These are phyloP conservation scores for Podargus strigoides DNA, from an alignment of 2,797 vertebrate genomes.

Conservation along the genomic window DNA sequence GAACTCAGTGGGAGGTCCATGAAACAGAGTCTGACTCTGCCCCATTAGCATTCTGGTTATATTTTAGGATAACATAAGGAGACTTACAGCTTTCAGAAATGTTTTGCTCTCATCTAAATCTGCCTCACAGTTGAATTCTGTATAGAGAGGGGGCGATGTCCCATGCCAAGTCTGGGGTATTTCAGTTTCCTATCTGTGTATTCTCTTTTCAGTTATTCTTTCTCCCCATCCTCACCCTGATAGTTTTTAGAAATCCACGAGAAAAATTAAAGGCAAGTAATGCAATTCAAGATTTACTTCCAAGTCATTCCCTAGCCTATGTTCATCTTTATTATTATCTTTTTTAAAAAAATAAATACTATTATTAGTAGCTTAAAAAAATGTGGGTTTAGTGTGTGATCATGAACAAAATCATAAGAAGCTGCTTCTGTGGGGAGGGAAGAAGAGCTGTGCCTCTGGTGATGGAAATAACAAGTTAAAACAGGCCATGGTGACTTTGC, in stretches of 20 bases:
- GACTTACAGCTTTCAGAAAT: background rate
- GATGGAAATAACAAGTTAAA: no score
- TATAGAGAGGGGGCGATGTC: background rate
- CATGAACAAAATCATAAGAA: background rate
- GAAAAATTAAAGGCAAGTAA: background rate
- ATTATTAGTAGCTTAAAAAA: background rate
- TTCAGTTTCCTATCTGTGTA: background rate
- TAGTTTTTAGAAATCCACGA: background rate
- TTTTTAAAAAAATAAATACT: background rate
- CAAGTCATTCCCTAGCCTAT: background rate
- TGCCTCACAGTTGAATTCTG: slow-evolving; percentile 13
- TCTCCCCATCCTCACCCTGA: rapidly evolving
- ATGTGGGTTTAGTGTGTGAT: background rate
- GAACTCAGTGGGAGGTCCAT: slow-evolving; percentile 13
- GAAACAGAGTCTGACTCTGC: background rate
- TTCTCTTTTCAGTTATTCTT: background rate
- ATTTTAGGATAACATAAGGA: slow-evolving; percentile 9
- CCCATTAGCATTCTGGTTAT: slow-evolving; percentile 19
- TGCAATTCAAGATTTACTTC: background rate
- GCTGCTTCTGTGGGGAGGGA: background rate
- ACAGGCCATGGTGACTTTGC: background rate
- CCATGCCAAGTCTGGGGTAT: background rate
- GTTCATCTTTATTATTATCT: background rate
- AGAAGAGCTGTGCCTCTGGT: background rate
- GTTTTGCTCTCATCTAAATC: background rate